These are phyloP conservation scores for Octonoba sinensis DNA, from an alignment of 2,888 invertebrate species.

Conservation along the genomic window DNA sequence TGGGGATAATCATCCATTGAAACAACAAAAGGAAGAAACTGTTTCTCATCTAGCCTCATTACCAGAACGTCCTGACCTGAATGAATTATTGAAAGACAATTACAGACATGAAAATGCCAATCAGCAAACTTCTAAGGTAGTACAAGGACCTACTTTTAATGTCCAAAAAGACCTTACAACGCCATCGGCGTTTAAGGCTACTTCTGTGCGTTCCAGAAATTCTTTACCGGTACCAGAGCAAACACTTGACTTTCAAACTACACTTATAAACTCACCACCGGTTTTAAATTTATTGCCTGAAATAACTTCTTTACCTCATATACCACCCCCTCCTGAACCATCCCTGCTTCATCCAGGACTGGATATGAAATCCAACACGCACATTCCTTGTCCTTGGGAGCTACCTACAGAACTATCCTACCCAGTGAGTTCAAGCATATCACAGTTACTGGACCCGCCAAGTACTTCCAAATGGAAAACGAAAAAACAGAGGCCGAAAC, in stretches of 20 bases:
- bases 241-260: too few relatives aligned
- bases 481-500: conserved; percentile 70
- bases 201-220: background rate
- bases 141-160: background rate
- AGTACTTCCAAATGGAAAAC: conserved; percentile 16
- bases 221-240: background rate
- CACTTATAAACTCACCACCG: background rate
- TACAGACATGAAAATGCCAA: background rate
- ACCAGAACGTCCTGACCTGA: background rate
- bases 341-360: background rate
- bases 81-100: background rate
- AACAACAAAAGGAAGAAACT: background rate
- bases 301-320: conserved; percentile 4
- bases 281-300: conserved; percentile 10
- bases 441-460: conserved; percentile 15
- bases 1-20: conserved; percentile 26
- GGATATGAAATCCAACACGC: background rate
- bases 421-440: conserved; percentile 9
- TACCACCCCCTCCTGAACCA: background rate
- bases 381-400: conserved; percentile 4
- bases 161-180: background rate
- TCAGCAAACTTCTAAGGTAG: background rate
- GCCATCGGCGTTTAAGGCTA: background rate
- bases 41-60: background rate
- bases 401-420: conserved; percentile 13